Evolutionary conservation across 2,113 vertebrate genomes (phyloP).

Genomic region (Gracilinanus agilis): DNA sequence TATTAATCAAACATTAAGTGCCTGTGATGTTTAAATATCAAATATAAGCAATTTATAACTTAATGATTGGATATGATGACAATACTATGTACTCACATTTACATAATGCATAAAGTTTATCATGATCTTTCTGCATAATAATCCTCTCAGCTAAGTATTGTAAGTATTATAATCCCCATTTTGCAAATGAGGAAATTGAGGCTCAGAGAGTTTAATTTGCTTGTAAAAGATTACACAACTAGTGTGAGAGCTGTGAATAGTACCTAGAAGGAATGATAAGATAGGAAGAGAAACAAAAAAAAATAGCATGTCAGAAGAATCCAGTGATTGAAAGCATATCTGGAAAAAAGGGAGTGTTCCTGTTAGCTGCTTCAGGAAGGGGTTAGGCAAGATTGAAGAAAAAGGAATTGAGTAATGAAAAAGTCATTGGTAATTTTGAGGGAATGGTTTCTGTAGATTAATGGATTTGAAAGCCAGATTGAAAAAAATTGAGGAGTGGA

Average conservation of each 20-base stretch:
- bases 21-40: not conserved
- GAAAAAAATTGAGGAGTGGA: not conserved
- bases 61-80: not conserved
- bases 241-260: not conserved
- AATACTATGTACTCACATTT: not conserved
- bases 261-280: not conserved
- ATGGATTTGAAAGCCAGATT: not conserved
- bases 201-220: slow-evolving; percentile 7
- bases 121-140: not conserved
- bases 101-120: not conserved
- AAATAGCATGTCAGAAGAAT: not conserved
- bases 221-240: not conserved
- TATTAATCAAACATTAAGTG: not conserved
- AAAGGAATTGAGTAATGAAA: not conserved
- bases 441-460: not conserved
- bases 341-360: not conserved
- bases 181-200: not conserved
- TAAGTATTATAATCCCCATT: not conserved
- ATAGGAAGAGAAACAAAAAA: not conserved
- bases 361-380: not conserved
- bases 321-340: not conserved
- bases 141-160: not conserved
- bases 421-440: not conserved
- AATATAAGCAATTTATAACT: not conserved
- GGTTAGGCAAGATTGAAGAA: not conserved